These are phyloP conservation scores for Coreoperca whiteheadi DNA, from an alignment of 2,113 vertebrate species.

Conservation along the genomic window DNA sequence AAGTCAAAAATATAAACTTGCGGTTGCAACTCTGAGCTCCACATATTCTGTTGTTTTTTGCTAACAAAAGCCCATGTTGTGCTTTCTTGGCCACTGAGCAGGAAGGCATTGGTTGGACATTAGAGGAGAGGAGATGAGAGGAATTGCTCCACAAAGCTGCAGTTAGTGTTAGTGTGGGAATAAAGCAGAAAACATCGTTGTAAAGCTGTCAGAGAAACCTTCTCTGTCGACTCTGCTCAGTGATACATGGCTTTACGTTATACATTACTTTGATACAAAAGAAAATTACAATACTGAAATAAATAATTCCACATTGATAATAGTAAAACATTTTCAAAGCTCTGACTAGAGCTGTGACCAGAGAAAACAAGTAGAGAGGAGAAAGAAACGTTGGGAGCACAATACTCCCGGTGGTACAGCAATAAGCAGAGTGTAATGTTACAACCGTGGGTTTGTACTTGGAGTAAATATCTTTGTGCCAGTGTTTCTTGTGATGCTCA, in stretches of 20 bases:
- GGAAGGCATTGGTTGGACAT: constrained; percentile 20
- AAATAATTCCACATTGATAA: constrained; percentile 62
- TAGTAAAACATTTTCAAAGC: constrained; percentile 48
- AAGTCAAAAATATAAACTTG: neutral
- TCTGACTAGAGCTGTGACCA: constrained; percentile 50
- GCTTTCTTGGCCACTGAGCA: constrained; percentile 20
- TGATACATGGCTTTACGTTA: constrained; percentile 53
- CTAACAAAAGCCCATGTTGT: constrained; percentile 28
- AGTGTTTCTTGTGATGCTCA: constrained; percentile 75
- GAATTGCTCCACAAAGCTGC: constrained; percentile 12
- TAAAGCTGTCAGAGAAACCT: constrained; percentile 37
- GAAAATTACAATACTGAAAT: constrained; percentile 72
- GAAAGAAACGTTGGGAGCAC: constrained; percentile 26
- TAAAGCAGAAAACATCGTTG: constrained; percentile 5
- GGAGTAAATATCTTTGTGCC: constrained; percentile 22
- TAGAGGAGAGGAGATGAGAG: neutral
- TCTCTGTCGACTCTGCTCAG: constrained; percentile 18
- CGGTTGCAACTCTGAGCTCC: constrained; percentile 1
- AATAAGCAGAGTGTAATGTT: constrained; percentile 17
- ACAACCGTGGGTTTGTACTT: neutral
- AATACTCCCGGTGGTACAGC: neutral
- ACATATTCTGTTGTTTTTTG: constrained; percentile 24
- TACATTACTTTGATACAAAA: constrained; percentile 19
- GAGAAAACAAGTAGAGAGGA: constrained; percentile 14
- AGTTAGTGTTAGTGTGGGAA: constrained; percentile 7